phyloP scores from a whole-genome alignment of 2,797 vertebrate genomes.

The Hemitrygon akajei region DNA sequence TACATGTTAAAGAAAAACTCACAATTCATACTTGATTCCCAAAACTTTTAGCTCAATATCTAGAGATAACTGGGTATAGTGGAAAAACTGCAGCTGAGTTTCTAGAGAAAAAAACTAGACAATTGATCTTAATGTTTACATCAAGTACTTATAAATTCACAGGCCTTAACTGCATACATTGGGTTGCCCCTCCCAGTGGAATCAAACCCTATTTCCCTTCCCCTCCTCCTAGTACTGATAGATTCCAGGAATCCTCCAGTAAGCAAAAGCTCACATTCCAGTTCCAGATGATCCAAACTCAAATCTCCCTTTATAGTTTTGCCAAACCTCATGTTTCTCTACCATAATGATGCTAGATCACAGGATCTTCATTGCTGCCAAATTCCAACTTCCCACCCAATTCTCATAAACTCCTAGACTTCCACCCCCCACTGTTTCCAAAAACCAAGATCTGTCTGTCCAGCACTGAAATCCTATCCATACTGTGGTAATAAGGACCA shows the following conservation, averaged over 20 bases:
- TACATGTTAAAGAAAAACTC: background rate
- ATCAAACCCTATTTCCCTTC: background rate
- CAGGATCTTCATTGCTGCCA: background rate
- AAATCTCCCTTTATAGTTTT: background rate
- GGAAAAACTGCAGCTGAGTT: too few relatives aligned
- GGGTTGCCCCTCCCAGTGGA: background rate
- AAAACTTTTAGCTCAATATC: background rate
- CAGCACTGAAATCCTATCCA: background rate
- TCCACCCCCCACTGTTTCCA: background rate
- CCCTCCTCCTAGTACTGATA: background rate
- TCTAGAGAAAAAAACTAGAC: too few relatives aligned
- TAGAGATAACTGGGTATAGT: too few relatives aligned
- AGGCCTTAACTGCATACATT: too few relatives aligned
- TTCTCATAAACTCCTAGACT: background rate
- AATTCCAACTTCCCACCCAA: background rate
- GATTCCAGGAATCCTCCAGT: background rate
- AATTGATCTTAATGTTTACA: background rate
- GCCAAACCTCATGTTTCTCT: background rate
- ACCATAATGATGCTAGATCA: background rate
- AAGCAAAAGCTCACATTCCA: constrained; percentile 14
- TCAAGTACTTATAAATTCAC: background rate
- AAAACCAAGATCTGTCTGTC: background rate
- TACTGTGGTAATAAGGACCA: background rate
- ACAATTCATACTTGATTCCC: background rate
- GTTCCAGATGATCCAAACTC: background rate